Base-by-base conservation (phyloP, 2,797 vertebrate genomes). In the Setipinna tenuifilis region DNA sequence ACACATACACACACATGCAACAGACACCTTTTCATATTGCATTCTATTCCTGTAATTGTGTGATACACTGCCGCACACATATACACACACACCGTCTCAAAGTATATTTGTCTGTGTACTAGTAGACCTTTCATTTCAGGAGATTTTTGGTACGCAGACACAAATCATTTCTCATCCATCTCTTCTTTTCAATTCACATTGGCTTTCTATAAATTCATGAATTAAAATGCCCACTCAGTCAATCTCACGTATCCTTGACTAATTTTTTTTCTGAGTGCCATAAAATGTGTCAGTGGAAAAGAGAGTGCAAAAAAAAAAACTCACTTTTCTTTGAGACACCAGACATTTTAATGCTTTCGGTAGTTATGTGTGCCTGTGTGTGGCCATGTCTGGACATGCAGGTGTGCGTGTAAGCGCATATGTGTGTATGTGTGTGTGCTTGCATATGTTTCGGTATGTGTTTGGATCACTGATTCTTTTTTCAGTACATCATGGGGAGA, bases 221-320 rank as follows among this genome's bases (percentile, higher is more conserved):
- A 93, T 92, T 92, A 92, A 91, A 91, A 91, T 85, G 86, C 85
- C 89, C 83, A 80, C 89, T 92, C 90, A 91, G 93, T 93, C 93
- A 91, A 89, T 93, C 92, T 90, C n/a, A 88, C 87, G 68, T 89
- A 91, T 90, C 92, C 91, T 88, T 91, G 91, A 91, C 92, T 48
- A 10, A 4, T 4, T 48, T 48, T 90, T 68, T 71, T 54, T 89
- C 57, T 85, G 89, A 89, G 88, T 14, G 78, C 87, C 87, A 85
- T 44, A 78, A 81, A 90, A 91, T 89, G 71, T 90, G 91, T 91
- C 90, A 90, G 89, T 90, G 88, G 89, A 91, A 68, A 68, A 68
- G 25, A 6, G 6, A 28, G 61, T 65, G 10, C 23, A 17, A 58
- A 65, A 65, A 65, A 65, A 1, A 14, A 1, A 25, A 25, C 23